A percentile compares a stretch with the other conserved stretches of the same genome.
These are phyloP conservation scores for Hydra vulgaris DNA, from an alignment of 30 jellyfish, hydroid and myxozoan species.

Conservation along the genomic window DNA sequence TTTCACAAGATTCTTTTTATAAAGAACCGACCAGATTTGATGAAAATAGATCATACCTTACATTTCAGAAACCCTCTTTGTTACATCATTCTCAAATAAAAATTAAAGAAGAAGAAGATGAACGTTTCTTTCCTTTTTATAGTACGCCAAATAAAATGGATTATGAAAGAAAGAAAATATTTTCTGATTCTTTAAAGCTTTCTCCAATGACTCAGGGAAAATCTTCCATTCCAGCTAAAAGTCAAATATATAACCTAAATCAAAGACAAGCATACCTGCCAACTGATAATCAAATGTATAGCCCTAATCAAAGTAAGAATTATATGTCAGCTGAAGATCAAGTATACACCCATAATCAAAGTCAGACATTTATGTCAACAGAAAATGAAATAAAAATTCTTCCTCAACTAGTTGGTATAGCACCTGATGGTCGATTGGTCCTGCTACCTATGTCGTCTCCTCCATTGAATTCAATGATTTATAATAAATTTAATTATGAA, in stretches of 20 bases:
- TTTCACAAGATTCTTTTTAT: background rate
- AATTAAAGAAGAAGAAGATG: background rate
- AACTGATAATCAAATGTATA: too few species aligned
- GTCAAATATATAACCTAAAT: too few species aligned
- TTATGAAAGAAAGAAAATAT: background rate
- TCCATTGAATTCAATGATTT: conserved; percentile 3
- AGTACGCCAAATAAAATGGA: background rate
- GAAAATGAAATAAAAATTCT: conserved; percentile 24
- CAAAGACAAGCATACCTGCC: too few species aligned
- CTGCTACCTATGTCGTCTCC: conserved; percentile 62
- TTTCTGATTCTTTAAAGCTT: background rate
- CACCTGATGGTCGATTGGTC: conserved; percentile 57
- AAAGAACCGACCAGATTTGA: background rate
- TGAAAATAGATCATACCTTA: background rate
- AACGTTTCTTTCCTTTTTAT: background rate
- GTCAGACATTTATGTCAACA: background rate
- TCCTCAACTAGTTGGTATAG: conserved; percentile 68
- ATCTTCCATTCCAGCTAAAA: too few species aligned
- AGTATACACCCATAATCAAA: too few species aligned
- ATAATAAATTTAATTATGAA: background rate
- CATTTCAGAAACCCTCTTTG: background rate
- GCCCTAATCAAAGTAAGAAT: background rate
- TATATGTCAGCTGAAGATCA: background rate
- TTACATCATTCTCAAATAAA: background rate
- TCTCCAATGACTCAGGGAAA: background rate